Evolutionary conservation across 2,113 vertebrate species (phyloP).

Genomic region (Melanocharis versteri): DNA sequence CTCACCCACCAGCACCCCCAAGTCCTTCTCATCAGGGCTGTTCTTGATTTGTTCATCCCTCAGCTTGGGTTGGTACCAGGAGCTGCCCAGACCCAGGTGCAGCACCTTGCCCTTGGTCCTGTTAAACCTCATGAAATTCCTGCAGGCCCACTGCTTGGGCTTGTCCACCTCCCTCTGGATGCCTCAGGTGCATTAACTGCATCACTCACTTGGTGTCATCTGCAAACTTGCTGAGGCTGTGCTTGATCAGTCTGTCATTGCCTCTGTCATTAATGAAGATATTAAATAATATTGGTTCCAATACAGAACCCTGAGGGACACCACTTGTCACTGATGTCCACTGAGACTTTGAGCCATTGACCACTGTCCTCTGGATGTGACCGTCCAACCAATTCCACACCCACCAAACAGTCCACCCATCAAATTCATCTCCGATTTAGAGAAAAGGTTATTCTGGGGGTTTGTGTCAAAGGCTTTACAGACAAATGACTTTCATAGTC

Average conservation of each 20-base stretch:
- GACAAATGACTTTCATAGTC: neutral
- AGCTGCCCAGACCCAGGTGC: fast-evolving
- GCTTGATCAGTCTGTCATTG: neutral
- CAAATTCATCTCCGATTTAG: neutral
- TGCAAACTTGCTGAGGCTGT: neutral
- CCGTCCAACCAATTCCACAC: neutral
- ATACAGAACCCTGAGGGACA: neutral
- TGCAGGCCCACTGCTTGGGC: too few relatives aligned
- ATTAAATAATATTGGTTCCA: neutral
- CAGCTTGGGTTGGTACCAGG: fast-evolving
- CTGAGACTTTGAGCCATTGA: neutral
- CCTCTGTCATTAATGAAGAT: neutral
- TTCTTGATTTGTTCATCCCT: neutral
- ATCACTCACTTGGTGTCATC: neutral
- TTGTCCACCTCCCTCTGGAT: neutral
- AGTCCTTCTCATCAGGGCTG: neutral
- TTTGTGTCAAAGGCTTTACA: neutral
- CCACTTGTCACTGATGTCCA: neutral
- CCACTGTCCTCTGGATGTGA: fast-evolving
- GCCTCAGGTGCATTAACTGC: neutral
- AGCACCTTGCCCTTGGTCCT: neutral
- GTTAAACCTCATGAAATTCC: neutral
- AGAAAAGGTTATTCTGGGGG: neutral
- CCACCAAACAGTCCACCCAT: neutral
- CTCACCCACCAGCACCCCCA: neutral